Base-by-base conservation (phyloP, 2,113 vertebrate species). In the Capreolus pygargus region DNA sequence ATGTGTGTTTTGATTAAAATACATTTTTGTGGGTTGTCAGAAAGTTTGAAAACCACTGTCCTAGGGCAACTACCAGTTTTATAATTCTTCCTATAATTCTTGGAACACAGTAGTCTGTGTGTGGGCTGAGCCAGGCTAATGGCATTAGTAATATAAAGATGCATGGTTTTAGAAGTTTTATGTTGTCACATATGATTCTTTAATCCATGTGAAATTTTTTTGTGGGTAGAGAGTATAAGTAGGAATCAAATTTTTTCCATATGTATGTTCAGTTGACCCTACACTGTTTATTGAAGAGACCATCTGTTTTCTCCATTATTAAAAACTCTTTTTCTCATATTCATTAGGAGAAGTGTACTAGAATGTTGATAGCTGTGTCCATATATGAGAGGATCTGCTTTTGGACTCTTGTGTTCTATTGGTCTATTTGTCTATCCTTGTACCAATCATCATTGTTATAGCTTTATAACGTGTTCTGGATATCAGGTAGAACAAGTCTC, bases 51-150 rank as follows among this genome's bases (percentile, higher is more conserved):
- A 89, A 92, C 17, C 70, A 36, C 54, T 86, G 5, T 82, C 30
- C 19, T 74, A 84, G 52, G 84, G 10, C 52, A 89, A 47, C 27
- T 70, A 58, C 50, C 1, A 16, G 50, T 64, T 95, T 94, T 91
- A 27, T 86, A 78, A 91, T 79, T 95, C 39, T 96, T 89, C 36
- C 47, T 19, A 3, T 94, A 79, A 92, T 92, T 93, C 39, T 82
- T 93, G 64, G 58, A 78, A 93, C 83, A 76, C 1, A 36, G 15
- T 79, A n/a, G 33, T 60, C 39, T 94, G 0, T 67, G 30, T 95
- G 15, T 88, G n/a, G 19, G 82, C 57, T 97, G 50, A 88, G 50
- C 19, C 79, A 76, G 16, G 10, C 58, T 86, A 61, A 33, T 60
- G 78, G 47, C 33, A 21, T 76, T 89, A 64, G 43, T 78, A 85